Base-by-base conservation (phyloP, 2,888 invertebrate species). In the Mantis religiosa region DNA sequence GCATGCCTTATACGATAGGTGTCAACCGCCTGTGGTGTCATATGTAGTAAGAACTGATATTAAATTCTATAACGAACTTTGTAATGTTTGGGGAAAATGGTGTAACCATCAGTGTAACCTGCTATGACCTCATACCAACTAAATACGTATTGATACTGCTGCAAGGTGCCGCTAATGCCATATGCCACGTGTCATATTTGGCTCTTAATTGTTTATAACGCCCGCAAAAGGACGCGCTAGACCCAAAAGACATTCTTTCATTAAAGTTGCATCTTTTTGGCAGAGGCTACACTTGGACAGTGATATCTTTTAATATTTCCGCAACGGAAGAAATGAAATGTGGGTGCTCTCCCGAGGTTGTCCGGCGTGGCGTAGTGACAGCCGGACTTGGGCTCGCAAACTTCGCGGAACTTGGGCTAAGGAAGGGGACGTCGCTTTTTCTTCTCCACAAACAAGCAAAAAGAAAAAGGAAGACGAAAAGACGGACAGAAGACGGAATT, bases 401-500 rank as follows among this genome's bases (percentile, higher is more conserved):
- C 54, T 71, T 71, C 25, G 54, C 54, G 54, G 20, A 71, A 71
- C 54, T 71, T 71, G 54, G 20, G 15, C 25, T 71, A 4, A 71
- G 54, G 20, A 25, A 71, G 20, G 25, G 25, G 54, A 71, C 54
- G 54, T 25, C 54, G 25, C 54, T 20, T 71, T 71, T 71, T 71
- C 54, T 71, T 20, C 54, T 71, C 54, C 54, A 20, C 54, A 25
- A 71, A 71, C 54, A 71, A 71, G 54, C 25, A 71, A 8, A 20
- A 71, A 71, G 54, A 71, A 71, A 71, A 71, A 71, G 54, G 54
- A 87, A 87, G 87, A 34, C 41, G 71, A 28, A n/a, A n/a, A 86
- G 81, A 81, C 86, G 25, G 41, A 28, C 15, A 87, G 87, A 82
- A 87, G 87, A 34, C 87, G 87, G 47, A 82, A 82, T 85, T 85